Percentiles rank a stretch among this genome's conserved stretches.
These are phyloP conservation scores for Megalops atlanticus DNA, from an alignment of 2,113 vertebrate species.

Conservation along the genomic window DNA sequence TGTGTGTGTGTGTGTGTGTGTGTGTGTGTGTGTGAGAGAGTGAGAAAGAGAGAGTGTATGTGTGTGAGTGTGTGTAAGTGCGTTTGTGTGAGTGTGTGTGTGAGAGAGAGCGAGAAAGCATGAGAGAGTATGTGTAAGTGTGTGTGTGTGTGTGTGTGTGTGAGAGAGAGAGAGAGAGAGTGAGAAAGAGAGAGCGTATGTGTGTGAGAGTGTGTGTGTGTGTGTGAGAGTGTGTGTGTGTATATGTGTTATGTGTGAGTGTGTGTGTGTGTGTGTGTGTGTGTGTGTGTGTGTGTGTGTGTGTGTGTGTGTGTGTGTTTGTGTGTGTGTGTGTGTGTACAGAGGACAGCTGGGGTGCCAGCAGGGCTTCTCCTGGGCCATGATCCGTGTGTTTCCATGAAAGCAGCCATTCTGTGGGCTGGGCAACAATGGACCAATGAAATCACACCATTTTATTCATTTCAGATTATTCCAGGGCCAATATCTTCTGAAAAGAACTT, in stretches of 20 bases:
- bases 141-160: slow-evolving; percentile 21
- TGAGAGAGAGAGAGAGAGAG: slow-evolving; percentile 7
- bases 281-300: not conserved
- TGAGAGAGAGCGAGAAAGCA: slow-evolving; percentile 16
- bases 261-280: not conserved
- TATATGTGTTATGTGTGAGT: not conserved
- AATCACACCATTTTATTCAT: too few species aligned
- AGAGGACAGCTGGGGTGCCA: not conserved
- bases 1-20: not conserved
- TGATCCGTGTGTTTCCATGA: not conserved
- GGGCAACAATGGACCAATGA: too few species aligned
- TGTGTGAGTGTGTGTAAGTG: not conserved
- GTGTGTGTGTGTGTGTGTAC: not conserved
- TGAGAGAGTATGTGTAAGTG: slow-evolving; percentile 15
- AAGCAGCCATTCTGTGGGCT: not conserved
- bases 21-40: not conserved
- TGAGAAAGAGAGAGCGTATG: slow-evolving; percentile 8
- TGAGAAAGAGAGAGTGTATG: not conserved
- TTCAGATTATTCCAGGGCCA: too few species aligned
- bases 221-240: not conserved
- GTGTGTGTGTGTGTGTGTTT: not conserved
- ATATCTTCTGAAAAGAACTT: too few species aligned
- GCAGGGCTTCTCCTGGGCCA: not conserved
- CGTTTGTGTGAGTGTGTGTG: not conserved
- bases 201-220: not conserved